A percentile compares a stretch with the other conserved stretches of the same genome.
Conservation (phyloP, 2,888 invertebrate genomes). For the Cephus spinipes region DNA sequence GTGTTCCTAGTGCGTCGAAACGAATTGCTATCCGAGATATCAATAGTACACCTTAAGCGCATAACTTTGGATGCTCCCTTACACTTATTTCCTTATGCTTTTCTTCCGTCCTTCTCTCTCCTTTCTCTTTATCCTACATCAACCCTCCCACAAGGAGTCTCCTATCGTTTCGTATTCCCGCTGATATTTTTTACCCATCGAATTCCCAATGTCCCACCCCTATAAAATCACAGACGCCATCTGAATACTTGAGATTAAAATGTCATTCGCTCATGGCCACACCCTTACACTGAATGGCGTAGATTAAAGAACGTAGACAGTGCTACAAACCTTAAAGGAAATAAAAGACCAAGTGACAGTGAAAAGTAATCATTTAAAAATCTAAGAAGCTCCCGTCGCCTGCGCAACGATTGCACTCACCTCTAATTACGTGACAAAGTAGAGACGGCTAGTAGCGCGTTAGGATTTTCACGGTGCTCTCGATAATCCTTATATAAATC, state of each 20-base stretch:
- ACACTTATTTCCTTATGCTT: conserved; percentile 16
- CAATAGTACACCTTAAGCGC: neutral
- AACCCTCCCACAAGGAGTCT: neutral
- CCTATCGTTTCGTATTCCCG: conserved; percentile 24
- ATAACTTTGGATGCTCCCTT: neutral
- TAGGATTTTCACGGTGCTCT: neutral
- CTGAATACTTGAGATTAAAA: conserved; percentile 64
- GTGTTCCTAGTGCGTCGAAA: neutral
- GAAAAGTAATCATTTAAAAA: neutral
- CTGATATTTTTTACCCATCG: conserved; percentile 25
- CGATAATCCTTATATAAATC: neutral
- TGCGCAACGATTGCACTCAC: neutral
- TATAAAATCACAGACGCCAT: conserved; percentile 59
- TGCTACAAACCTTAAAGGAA: neutral
- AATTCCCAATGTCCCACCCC: conserved; percentile 31
- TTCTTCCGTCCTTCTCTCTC: conserved; percentile 13
- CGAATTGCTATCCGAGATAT: neutral
- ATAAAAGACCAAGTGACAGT: neutral
- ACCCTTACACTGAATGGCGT: neutral
- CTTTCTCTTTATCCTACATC: neutral
- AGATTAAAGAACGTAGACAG: neutral
- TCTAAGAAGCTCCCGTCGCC: neutral
- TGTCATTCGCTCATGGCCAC: conserved; percentile 49
- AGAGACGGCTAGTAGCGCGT: neutral
- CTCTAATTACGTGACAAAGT: neutral